Conservation (phyloP, 2,113 vertebrate species). For the Nettapus auritus region DNA sequence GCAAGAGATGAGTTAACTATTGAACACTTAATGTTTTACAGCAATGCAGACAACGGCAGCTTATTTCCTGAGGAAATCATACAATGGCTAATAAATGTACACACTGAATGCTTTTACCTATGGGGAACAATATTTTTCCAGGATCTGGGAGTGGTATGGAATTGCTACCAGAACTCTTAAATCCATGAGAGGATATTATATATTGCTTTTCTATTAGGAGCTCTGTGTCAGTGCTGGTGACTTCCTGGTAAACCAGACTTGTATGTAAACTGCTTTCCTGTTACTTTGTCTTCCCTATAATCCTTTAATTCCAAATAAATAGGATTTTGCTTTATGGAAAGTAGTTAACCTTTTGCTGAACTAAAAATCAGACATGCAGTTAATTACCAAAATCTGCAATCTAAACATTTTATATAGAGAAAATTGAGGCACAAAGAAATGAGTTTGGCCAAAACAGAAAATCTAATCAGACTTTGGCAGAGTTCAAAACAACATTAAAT, state of each 20-base stretch:
- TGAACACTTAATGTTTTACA: not conserved
- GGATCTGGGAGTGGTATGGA: not conserved
- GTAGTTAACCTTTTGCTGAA: slow-evolving; percentile 61
- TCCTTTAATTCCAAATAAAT: slow-evolving; percentile 54
- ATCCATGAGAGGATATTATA: not conserved
- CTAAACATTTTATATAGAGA: slow-evolving; percentile 46
- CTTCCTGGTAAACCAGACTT: not conserved
- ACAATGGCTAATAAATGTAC: not conserved
- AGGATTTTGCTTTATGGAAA: slow-evolving; percentile 60
- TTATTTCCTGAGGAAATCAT: not conserved
- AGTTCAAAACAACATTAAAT: slow-evolving; percentile 59
- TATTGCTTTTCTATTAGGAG: not conserved
- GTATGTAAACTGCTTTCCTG: not conserved
- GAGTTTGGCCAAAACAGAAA: slow-evolving; percentile 45
- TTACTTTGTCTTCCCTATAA: slow-evolving; percentile 36
- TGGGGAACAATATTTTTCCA: not conserved
- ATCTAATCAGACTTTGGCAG: slow-evolving; percentile 59
- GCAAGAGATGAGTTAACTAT: not conserved
- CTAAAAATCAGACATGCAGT: slow-evolving; percentile 64
- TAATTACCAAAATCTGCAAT: slow-evolving; percentile 63
- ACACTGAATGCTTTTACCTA: not conserved
- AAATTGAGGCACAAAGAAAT: slow-evolving; percentile 60
- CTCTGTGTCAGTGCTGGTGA: not conserved
- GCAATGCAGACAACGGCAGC: not conserved
- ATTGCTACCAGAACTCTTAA: not conserved